Evolutionary conservation across 2,888 invertebrate species (phyloP).

Genomic region (Itoplectis maculator): DNA sequence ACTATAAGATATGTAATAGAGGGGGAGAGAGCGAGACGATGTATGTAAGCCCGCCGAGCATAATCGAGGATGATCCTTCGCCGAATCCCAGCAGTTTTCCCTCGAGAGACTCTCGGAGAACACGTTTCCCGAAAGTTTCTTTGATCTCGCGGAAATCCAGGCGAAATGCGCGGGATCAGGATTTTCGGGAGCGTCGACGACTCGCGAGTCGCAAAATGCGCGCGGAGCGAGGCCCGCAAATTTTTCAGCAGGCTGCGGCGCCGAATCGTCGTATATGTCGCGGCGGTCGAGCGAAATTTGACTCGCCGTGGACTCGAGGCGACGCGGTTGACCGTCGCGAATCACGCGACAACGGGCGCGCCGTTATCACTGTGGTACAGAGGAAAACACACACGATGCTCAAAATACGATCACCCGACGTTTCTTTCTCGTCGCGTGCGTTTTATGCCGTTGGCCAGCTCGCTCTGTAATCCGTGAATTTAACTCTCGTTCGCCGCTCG

Average conservation of each 20-base stretch:
- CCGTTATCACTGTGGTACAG: background rate
- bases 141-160: background rate
- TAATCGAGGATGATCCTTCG: slow-evolving; percentile 26
- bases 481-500: slow-evolving; percentile 45
- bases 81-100: background rate
- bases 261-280: background rate
- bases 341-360: slow-evolving; percentile 4
- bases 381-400: background rate
- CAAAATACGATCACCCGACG: slow-evolving; percentile 55
- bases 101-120: background rate
- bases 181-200: background rate
- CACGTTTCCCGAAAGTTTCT: slow-evolving; percentile 13
- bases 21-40: too few relatives aligned
- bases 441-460: slow-evolving; percentile 12
- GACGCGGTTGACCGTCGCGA: slow-evolving; percentile 22
- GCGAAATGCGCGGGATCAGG: background rate
- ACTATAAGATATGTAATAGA: too few relatives aligned
- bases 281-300: slow-evolving; percentile 8
- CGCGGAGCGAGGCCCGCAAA: slow-evolving; percentile 1
- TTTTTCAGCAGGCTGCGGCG: background rate
- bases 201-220: background rate
- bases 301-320: background rate
- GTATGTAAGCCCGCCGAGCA: background rate
- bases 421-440: too few relatives aligned
- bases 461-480: slow-evolving; percentile 60